Evolutionary conservation across 1,140 invertebrate genomes (phyloP), one percentile per base, ranked within the genome.

Genomic region (Elysia chlorotica): DNA sequence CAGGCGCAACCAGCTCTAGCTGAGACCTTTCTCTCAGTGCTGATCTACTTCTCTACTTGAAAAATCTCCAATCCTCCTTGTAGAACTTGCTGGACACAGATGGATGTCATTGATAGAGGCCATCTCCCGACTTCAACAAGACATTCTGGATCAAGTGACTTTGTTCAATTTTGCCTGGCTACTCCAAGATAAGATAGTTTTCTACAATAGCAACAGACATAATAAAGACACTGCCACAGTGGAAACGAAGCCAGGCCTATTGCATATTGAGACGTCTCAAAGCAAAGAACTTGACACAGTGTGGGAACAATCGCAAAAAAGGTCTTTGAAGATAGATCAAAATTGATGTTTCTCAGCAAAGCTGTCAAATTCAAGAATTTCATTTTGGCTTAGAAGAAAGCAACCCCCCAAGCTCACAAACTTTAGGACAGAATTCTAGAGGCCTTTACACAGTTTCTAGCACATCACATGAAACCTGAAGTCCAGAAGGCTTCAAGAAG

Each of bases 21-120:
- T 48, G 56, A 30, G 56, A 59, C 28, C 28, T 59, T 59, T 59
- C 56, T 59, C 56, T 59, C 56, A 59, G 56, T 59, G 56, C 56
- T 59, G 56, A 59, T 30, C 56, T 59, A 6, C 56, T 30, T 23
- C 56, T 23, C 28, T 59, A 59, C 56, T 59, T 19, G 28, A 59
- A 23, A 59, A 59, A 25, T 25, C 56, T 59, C 28, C 56, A 10
- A 6, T 59, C 19, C 28, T 59, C 6, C 56, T 25, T 10, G 25
- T 59, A 17, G 56, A 59, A 59, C 28, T 59, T 59, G 56, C 17
- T 48, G 56, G 56, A 59, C 56, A 59, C 56, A 59, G 56, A 6
- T 59, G 56, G 56, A 59, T 59, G 56, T 59, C 56, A 17, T 59
- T 59, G 17, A 19, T 59, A 10, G 56, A 59, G 10, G 28, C 56